Evolutionary conservation across 1,140 invertebrate genomes (phyloP), one percentile per base, ranked within the genome.

Genomic region (Colletes gigas): DNA sequence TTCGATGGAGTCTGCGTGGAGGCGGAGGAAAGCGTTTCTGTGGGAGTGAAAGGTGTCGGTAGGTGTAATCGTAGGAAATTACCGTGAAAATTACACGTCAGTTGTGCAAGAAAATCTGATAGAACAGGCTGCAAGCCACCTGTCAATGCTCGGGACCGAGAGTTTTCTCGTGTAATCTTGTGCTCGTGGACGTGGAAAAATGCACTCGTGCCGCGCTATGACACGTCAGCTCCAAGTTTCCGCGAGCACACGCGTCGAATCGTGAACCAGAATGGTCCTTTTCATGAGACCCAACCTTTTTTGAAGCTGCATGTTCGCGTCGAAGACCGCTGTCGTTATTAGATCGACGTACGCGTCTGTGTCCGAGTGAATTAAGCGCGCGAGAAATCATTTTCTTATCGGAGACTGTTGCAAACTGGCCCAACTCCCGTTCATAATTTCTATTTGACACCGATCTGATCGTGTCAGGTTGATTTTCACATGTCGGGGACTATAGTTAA

Each of bases 31-130:
- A 54, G 62, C 50, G 30, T 21, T 55, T 4, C 50, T 60, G 54
- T 52, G 57, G 54, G 74, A 87, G 84, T 86, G 85, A 86, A 86
- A 86, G 81, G 77, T 86, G 77, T 86, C 74, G 73, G 59, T 80
- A 77, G 74, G 68, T 72, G 81, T 86, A 87, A 87, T 87, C 78
- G 82, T 65, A 44, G 85, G 69, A 81, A 86, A 87, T 87, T 86
- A 81, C 82, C 66, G 74, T 66, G 84, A 83, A 87, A 86, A 87
- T 87, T 86, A 78, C 84, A 74, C 66, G 59, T 55, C 47, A 65
- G 47, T 85, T 82, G 83, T 59, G 83, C 47, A 84, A 85, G 74
- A 50, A 70, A 77, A 84, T 84, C 65, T 59, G 71, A 84, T 73
- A 73, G 83, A 85, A 81, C 66, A 78, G 75, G 54, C 69, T 52